Conservation (phyloP, 2,888 invertebrate species). For the Melanargia galathea region DNA sequence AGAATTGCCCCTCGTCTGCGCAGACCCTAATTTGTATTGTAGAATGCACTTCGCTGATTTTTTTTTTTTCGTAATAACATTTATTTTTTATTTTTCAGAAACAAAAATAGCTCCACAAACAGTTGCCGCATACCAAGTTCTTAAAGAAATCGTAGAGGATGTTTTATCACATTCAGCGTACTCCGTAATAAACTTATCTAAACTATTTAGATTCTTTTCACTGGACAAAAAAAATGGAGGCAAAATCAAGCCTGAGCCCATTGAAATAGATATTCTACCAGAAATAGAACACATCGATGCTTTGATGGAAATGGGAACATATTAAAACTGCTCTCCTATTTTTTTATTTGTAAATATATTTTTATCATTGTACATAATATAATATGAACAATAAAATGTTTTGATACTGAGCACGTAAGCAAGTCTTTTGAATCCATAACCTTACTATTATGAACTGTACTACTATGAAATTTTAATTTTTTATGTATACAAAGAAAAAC, state of each 20-base stretch:
- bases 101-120: slow-evolving; percentile 74
- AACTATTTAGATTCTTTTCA: slow-evolving; percentile 78
- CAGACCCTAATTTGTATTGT: neutral
- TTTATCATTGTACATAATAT: neutral
- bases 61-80: neutral
- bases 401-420: neutral
- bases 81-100: slow-evolving; percentile 68
- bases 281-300: slow-evolving; percentile 77
- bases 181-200: slow-evolving; percentile 84
- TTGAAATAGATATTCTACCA: slow-evolving; percentile 72
- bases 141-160: slow-evolving; percentile 86
- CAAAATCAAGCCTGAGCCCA: slow-evolving; percentile 58
- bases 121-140: slow-evolving; percentile 81
- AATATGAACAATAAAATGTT: neutral
- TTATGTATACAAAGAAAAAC: no score
- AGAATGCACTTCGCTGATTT: neutral
- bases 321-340: slow-evolving; percentile 33
- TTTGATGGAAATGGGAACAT: slow-evolving; percentile 70
- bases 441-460: no score
- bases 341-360: slow-evolving; percentile 27
- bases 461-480: no score
- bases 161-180: slow-evolving; percentile 86
- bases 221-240: slow-evolving; percentile 59
- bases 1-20: no score
- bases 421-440: neutral